Evolutionary conservation across 2,113 vertebrate species (phyloP), one percentile per base, ranked within the genome.

Genomic region (Rynchops niger): DNA sequence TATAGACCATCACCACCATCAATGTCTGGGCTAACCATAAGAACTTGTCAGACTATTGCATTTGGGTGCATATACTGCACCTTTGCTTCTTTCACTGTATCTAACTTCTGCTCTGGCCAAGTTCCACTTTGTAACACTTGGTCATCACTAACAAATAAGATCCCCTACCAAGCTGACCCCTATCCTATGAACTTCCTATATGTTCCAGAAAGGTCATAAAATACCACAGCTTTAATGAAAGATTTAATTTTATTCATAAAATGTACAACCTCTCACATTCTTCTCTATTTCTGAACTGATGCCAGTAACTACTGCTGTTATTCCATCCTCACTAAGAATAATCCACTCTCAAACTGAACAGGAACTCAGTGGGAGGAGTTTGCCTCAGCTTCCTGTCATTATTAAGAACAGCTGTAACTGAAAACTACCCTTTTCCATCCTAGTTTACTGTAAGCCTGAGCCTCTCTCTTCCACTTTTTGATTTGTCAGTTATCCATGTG

Each of bases 61-160:
- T 61, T 47, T 76, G 22, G n/a, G n/a, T n/a, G n/a, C 53, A 88
- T 21, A 53, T 2, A 55, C 12, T 52, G 38, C 20, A 53, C 10
- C 42, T 23, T 53, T 34, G 6, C 26, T 84, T 79, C 56, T 88
- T 76, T 66, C 17, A 36, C n/a, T n/a, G 15, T 27, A 45, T 42
- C 42, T 56, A 73, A 73, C 22, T 16, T 34, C 7, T 11, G 6
- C 49, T 80, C 53, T 34, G 27, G 30, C 29, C 29, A 80, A 91
- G 21, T 26, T 70, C 38, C 6, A 36, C 13, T 73, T 65, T 0
- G 0, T 53, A 82, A 73, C 20, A 47, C 40, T 74, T 70, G 23
- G 16, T 82, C 4, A 2, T 40, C 36, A 62, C 34, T 73, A 45
- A 45, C 25, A 42, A 86, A 13, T 62, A 66, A 86, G 25, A 36